Evolutionary conservation across 2,113 vertebrate genomes (phyloP), one percentile per base, ranked within the genome.

Genomic region (Patagioenas fasciata): DNA sequence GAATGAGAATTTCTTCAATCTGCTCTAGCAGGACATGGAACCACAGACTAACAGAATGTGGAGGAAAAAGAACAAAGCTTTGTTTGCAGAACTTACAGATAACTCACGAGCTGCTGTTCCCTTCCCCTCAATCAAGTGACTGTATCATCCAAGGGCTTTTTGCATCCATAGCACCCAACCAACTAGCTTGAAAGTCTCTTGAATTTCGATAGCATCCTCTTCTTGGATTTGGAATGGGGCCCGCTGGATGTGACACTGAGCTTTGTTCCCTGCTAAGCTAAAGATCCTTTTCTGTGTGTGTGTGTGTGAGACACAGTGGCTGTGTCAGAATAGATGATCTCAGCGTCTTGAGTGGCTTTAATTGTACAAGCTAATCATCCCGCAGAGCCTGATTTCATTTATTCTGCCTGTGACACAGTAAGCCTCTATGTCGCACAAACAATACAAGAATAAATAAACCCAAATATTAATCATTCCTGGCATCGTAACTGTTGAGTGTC

Each of bases 321-420:
- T 75, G 65, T 24, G 90, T 50, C 82, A 79, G 88, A 70, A 42
- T 6, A 83, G 95, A 28, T 92, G 95, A 88, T n/a, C 90, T 95
- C 94, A 96, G 89, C 57, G 79, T 85, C 91, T 80, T 2, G 89
- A 95, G 93, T 40, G 89, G 10, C 62, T 70, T 13, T 71, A 92
- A 92, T 84, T 93, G 92, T 84, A 9, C 2, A 72, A 62, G 56
- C 54, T 93, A 11, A 92, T 91, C 93, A 77, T 86, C 84, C 80
- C 78, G 18, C 15, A 3, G 48, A 60, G 91, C 48, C 85, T 47
- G 82, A 32, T 21, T 57, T 72, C 79, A 34, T 70, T 86, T 47
- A 11, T 26, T 81, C 80, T 84, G 19, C 14, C 17, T 34, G 38
- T 72, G 92, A 15, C 90, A 80, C 88, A 31, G 60, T 32, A 28